A percentile compares a stretch with the other conserved stretches of the same genome.
phyloP scores from a whole-genome alignment of 1,140 invertebrate genomes.

The Idris sp. region DNA sequence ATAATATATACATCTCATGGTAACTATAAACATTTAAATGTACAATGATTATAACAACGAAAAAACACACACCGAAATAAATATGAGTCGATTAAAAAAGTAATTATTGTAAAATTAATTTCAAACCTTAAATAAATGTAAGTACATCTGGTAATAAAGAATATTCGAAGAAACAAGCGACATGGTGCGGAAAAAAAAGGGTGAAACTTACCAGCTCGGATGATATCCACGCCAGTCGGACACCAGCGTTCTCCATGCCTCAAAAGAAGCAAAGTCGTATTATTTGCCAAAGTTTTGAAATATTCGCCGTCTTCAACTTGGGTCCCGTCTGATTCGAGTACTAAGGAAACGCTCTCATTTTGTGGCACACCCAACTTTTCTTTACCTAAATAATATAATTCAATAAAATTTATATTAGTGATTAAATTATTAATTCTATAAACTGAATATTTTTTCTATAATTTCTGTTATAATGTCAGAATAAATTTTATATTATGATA shows the following conservation, averaged over 20 bases:
- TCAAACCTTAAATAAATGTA: too few relatives aligned
- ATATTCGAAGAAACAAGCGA: slow-evolving; percentile 15
- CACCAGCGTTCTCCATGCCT: slow-evolving; percentile 93
- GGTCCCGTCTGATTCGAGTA: slow-evolving; percentile 95
- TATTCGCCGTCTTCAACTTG: slow-evolving; percentile 97
- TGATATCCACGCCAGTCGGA: slow-evolving; percentile 93
- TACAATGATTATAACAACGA: slow-evolving; percentile 37
- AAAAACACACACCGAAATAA: slow-evolving; percentile 42
- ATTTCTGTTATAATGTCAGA: too few relatives aligned
- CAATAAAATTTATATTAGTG: slow-evolving; percentile 48
- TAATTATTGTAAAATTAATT: neutral
- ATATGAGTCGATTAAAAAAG: slow-evolving; percentile 12
- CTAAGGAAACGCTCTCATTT: slow-evolving; percentile 89
- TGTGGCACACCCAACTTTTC: slow-evolving; percentile 92
- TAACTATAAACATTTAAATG: slow-evolving; percentile 58
- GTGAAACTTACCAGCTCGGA: slow-evolving; percentile 86
- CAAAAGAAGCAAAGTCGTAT: slow-evolving; percentile 92
- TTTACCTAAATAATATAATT: slow-evolving; percentile 81
- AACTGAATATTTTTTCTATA: too few relatives aligned
- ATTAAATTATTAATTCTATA: too few relatives aligned
- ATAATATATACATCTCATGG: slow-evolving; percentile 31
- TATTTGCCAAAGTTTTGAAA: slow-evolving; percentile 92
- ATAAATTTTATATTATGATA: too few relatives aligned
- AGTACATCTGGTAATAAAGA: slow-evolving; percentile 29
- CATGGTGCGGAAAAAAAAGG: slow-evolving; percentile 19